Evolutionary conservation across 1,140 invertebrate species (phyloP).

Genomic region (Ptiloglossa arizonensis): DNA sequence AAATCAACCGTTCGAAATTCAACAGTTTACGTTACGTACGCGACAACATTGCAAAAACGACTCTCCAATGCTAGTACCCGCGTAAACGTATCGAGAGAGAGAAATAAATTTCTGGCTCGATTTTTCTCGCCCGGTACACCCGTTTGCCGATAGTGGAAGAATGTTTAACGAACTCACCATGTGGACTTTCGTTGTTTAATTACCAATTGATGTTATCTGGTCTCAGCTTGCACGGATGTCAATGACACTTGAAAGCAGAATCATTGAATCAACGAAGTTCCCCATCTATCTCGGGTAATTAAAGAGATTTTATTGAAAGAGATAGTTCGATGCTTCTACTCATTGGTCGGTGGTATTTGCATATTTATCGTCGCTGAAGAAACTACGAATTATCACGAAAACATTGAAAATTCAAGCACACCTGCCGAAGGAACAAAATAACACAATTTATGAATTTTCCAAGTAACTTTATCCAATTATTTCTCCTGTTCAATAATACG

Average conservation of each 20-base stretch:
- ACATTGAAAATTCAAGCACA: too few species aligned
- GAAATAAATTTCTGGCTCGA: neutral
- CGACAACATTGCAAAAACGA: neutral
- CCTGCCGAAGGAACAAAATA: too few species aligned
- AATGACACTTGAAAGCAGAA: conserved; percentile 3
- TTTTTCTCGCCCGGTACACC: neutral
- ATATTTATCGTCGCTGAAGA: too few species aligned
- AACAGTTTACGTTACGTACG: too few species aligned
- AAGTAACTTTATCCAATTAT: too few species aligned
- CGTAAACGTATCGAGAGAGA: neutral
- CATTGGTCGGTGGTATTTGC: too few species aligned
- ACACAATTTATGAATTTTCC: too few species aligned
- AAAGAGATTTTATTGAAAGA: conserved; percentile 1
- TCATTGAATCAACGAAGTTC: neutral
- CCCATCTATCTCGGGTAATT: neutral
- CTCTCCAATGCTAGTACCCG: neutral
- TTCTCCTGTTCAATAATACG: too few species aligned
- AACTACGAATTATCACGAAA: too few species aligned
- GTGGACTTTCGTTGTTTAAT: neutral
- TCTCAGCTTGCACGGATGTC: neutral
- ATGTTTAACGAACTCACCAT: neutral
- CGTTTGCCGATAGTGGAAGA: neutral
- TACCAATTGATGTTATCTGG: conserved; percentile 3
- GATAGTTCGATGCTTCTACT: too few species aligned
- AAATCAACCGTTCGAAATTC: neutral